Evolutionary conservation across 2,113 vertebrate genomes (phyloP).

Genomic region (Tamias sibiricus): DNA sequence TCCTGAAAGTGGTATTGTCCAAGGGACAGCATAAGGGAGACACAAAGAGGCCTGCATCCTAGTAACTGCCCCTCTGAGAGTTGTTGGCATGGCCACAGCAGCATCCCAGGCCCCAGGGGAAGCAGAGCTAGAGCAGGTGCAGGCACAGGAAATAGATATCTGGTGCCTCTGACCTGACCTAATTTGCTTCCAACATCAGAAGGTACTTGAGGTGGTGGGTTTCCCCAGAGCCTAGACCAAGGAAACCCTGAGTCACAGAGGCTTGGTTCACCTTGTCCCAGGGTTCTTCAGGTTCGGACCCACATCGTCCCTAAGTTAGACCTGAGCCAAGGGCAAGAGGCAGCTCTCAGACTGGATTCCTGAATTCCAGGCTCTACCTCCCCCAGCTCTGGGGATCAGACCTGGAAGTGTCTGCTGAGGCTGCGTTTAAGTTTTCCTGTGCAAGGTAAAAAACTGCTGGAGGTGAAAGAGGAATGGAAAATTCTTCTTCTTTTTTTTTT

Average conservation of each 20-base stretch:
- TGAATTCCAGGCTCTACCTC: background rate
- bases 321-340: background rate
- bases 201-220: background rate
- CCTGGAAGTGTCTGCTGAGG: background rate
- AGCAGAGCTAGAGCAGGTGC: background rate
- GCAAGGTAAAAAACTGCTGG: background rate
- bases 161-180: background rate
- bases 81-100: background rate
- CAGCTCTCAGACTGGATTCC: background rate
- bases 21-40: background rate
- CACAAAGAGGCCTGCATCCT: background rate
- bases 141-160: conserved; percentile 28
- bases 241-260: conserved; percentile 1
- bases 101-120: background rate
- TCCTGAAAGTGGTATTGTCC: background rate
- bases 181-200: background rate
- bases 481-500: no score
- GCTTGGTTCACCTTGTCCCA: background rate
- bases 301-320: background rate
- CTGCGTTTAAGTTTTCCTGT: background rate
- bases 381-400: background rate
- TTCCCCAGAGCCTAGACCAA: background rate
- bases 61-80: background rate
- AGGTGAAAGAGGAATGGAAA: background rate
- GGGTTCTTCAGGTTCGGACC: background rate